A percentile compares a stretch with the other conserved stretches of the same genome.
Conservation (phyloP, 2,797 vertebrate species). For the Cephalopachus bancanus region DNA sequence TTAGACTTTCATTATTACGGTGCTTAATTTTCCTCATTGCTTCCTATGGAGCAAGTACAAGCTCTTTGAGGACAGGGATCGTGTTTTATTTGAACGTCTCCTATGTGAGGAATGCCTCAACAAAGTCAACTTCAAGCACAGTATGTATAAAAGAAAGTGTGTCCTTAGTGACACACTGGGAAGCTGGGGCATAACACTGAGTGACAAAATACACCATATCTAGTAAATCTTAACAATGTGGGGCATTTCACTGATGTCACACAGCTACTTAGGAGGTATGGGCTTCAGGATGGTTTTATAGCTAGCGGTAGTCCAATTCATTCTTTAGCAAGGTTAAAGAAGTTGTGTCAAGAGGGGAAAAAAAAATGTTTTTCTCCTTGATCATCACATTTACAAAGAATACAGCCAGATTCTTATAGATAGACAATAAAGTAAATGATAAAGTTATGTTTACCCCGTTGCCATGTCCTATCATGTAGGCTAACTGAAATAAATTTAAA, state of each 20-base stretch:
- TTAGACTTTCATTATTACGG: not conserved
- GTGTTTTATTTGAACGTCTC: not conserved
- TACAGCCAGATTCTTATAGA: not conserved
- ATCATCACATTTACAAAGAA: constrained; percentile 7
- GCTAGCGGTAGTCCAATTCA: not conserved
- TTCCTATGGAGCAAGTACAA: not conserved
- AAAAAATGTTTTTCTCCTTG: not conserved
- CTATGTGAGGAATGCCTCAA: not conserved
- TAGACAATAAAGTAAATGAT: not conserved
- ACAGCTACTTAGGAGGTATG: not conserved
- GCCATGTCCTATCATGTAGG: not conserved
- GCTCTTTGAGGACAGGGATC: not conserved
- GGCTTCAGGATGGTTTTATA: not conserved
- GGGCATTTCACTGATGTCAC: not conserved
- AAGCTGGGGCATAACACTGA: not conserved
- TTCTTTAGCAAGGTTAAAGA: not conserved
- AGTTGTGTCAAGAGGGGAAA: not conserved
- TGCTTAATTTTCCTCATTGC: not conserved
- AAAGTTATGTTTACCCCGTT: not conserved
- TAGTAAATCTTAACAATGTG: not conserved
- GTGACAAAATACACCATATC: not conserved
- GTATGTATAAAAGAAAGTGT: not conserved
- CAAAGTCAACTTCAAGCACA: not conserved
- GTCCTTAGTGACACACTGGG: not conserved
- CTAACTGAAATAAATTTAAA: constrained; percentile 30